These are phyloP conservation scores for Pyrrhia umbra DNA, from an alignment of 2,888 invertebrate genomes.

Conservation along the genomic window DNA sequence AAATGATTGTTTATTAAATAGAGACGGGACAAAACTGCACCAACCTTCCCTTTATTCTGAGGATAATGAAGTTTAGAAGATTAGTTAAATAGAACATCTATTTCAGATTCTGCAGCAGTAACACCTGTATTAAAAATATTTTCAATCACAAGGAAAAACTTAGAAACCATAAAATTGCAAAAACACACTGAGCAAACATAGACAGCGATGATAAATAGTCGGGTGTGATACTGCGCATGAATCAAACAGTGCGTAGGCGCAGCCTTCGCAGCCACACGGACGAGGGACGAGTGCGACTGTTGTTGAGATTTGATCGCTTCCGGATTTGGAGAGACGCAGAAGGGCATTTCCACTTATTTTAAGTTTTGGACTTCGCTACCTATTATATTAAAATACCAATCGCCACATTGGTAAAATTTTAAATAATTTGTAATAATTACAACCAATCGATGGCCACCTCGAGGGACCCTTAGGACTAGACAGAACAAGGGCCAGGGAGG, in stretches of 20 bases:
- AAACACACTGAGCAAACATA: slow-evolving; percentile 22
- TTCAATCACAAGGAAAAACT: background rate
- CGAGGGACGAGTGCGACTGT: slow-evolving; percentile 20
- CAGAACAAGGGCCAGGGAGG: no score
- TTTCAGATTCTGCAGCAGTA: no score
- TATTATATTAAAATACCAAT: background rate
- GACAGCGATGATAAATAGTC: slow-evolving; percentile 38
- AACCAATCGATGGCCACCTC: no score
- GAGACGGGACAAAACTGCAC: no score
- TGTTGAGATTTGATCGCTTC: slow-evolving; percentile 11
- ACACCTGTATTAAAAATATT: no score
- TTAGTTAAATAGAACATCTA: no score
- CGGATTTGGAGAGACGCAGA: slow-evolving; percentile 1
- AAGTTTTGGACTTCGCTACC: background rate
- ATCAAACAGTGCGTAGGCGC: slow-evolving; percentile 55
- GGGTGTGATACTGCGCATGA: slow-evolving; percentile 32
- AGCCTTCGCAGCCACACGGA: slow-evolving; percentile 40
- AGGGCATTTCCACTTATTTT: background rate
- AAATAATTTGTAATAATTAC: background rate
- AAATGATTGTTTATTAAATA: background rate
- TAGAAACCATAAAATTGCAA: background rate
- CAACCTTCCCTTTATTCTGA: no score
- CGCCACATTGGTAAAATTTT: background rate
- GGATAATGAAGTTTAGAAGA: no score
- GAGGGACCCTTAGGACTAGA: no score